These are phyloP conservation scores for Heterodera schachtii DNA, from an alignment of 1,140 invertebrate species.

Conservation along the genomic window DNA sequence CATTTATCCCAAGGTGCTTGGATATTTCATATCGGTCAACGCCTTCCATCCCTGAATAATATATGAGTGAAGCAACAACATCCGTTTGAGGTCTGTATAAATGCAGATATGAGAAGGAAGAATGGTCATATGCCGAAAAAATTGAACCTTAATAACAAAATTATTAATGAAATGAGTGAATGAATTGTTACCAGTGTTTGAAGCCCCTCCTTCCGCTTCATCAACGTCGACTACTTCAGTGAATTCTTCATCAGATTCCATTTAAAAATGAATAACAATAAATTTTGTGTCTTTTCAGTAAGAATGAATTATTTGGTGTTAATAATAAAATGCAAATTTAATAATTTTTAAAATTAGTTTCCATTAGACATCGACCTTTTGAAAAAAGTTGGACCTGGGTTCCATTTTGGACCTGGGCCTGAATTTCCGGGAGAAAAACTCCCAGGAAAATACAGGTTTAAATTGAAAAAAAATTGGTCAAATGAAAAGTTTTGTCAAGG, in stretches of 20 bases:
- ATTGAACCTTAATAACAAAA: neutral
- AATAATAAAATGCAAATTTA: too few relatives aligned
- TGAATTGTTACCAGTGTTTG: neutral
- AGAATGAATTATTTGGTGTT: too few relatives aligned
- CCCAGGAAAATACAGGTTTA: too few relatives aligned
- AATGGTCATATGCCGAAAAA: slow-evolving; percentile 43
- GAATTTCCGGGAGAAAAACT: too few relatives aligned
- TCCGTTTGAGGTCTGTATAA: slow-evolving; percentile 49
- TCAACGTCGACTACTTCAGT: neutral
- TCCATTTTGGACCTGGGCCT: too few relatives aligned
- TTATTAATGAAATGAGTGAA: neutral
- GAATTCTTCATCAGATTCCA: neutral
- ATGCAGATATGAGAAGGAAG: slow-evolving; percentile 30
- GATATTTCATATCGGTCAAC: slow-evolving; percentile 53
- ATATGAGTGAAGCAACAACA: slow-evolving; percentile 41
- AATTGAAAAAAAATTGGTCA: too few relatives aligned
- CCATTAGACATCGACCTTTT: too few relatives aligned
- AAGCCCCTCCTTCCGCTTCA: neutral
- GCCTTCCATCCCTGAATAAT: slow-evolving; percentile 43
- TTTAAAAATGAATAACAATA: neutral
- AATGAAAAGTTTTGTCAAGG: too few relatives aligned
- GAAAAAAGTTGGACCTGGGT: too few relatives aligned
- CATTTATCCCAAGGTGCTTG: slow-evolving; percentile 40
- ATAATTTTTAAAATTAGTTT: too few relatives aligned
- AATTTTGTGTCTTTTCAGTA: too few relatives aligned